phyloP scores from a whole-genome alignment of 2,113 vertebrate species.

The Hydropotes inermis region DNA sequence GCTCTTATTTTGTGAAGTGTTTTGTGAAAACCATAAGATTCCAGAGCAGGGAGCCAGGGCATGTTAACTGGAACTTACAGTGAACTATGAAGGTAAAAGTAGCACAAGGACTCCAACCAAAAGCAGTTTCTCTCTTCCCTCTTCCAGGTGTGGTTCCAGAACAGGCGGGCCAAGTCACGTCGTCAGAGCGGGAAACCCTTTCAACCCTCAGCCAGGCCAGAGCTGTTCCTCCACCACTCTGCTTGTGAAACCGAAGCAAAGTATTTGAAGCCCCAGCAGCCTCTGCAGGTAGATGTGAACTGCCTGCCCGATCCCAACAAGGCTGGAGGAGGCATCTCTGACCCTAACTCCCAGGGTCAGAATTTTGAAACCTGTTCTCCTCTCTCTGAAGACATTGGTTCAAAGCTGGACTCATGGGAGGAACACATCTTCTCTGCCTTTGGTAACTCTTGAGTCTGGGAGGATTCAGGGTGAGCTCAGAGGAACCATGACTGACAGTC shows the following conservation, averaged over 20 bases:
- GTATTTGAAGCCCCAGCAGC: conserved; percentile 82
- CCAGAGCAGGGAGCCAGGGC: not conserved
- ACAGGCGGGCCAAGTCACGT: conserved; percentile 90
- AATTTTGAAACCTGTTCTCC: conserved; percentile 80
- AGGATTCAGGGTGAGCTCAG: not conserved
- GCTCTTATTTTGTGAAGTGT: not conserved
- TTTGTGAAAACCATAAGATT: not conserved
- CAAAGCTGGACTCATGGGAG: conserved; percentile 89
- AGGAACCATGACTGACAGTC: not conserved
- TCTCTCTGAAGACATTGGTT: conserved; percentile 79
- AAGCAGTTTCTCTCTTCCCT: not conserved
- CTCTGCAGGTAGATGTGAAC: conserved; percentile 11
- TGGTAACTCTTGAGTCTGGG: conserved; percentile 55
- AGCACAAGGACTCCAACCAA: not conserved
- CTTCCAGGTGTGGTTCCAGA: conserved; percentile 94
- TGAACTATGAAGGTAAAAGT: not conserved
- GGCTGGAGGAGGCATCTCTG: not conserved
- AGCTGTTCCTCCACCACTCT: not conserved
- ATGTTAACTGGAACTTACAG: not conserved
- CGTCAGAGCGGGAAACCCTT: conserved; percentile 81
- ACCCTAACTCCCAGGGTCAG: conserved; percentile 8
- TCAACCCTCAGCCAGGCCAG: rapidly evolving
- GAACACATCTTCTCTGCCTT: conserved; percentile 82
- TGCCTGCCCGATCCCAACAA: not conserved
- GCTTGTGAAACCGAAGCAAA: conserved; percentile 81